These are phyloP conservation scores for Abrostola tripartita DNA, from an alignment of 2,888 invertebrate species.

Conservation along the genomic window DNA sequence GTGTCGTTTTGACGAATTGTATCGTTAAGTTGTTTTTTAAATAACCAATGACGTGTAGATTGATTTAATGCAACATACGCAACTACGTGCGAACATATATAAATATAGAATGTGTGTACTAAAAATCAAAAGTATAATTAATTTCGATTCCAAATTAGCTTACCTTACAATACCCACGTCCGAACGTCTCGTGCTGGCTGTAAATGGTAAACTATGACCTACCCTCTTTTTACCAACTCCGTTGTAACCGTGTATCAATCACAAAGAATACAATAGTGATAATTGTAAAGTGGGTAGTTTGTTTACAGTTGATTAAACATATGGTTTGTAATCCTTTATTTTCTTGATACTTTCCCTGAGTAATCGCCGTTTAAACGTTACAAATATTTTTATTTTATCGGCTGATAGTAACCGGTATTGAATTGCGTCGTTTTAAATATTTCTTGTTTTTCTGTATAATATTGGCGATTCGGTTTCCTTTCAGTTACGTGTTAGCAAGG, in stretches of 20 bases:
- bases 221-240: background rate
- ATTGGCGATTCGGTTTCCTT: conserved; percentile 40
- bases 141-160: background rate
- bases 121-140: background rate
- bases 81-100: too few relatives aligned
- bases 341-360: conserved; percentile 1
- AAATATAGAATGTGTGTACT: too few relatives aligned
- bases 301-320: background rate
- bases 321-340: background rate
- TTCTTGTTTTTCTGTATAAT: conserved; percentile 21
- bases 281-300: background rate
- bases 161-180: background rate
- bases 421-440: conserved; percentile 32
- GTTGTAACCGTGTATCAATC: background rate
- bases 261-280: background rate
- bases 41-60: too few relatives aligned
- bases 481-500: conserved; percentile 40
- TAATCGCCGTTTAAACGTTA: conserved; percentile 17
- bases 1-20: too few relatives aligned
- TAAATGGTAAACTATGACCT: background rate
- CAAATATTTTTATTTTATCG: conserved; percentile 22
- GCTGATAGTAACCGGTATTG: conserved; percentile 34
- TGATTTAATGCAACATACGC: too few relatives aligned
- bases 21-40: too few relatives aligned
- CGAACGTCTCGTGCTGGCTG: background rate